These are phyloP conservation scores for Phragmatobia fuliginosa DNA, from an alignment of 2,888 invertebrate genomes.

Conservation along the genomic window DNA sequence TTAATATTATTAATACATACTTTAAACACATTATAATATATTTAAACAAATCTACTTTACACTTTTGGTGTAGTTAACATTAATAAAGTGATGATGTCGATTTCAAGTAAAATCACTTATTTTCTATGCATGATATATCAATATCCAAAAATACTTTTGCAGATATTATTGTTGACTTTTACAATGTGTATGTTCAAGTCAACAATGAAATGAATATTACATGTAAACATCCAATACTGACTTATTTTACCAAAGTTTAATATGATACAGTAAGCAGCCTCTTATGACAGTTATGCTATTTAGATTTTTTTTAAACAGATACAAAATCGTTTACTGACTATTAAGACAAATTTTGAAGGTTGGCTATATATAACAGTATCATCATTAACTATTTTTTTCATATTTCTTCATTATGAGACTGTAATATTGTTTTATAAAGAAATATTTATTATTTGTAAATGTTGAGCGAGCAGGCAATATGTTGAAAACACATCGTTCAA, in stretches of 20 bases:
- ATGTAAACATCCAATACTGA: conserved; percentile 29
- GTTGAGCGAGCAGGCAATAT: conserved; percentile 24
- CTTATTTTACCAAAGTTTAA: conserved; percentile 31
- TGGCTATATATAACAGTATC: conserved; percentile 36
- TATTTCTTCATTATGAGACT: conserved; percentile 24
- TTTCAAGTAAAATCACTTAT: conserved; percentile 34
- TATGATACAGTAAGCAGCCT: conserved; percentile 43
- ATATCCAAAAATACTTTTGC: conserved; percentile 44
- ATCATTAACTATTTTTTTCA: conserved; percentile 26
- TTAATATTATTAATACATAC: conserved; percentile 42
- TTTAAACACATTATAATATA: conserved; percentile 40
- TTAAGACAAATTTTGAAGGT: conserved; percentile 37
- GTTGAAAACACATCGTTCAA: conserved; percentile 46
- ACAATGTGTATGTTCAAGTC: conserved; percentile 21
- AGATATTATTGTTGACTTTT: conserved; percentile 28
- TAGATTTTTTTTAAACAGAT: conserved; percentile 33
- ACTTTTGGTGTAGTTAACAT: conserved; percentile 32
- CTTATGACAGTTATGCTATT: conserved; percentile 37
- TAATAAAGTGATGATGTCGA: conserved; percentile 33
- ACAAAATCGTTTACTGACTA: conserved; percentile 18
- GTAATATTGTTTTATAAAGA: conserved; percentile 31
- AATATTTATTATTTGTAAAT: conserved; percentile 35
- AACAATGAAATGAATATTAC: conserved; percentile 22
- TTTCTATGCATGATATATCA: conserved; percentile 29
- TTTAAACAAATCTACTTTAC: conserved; percentile 38